Conservation (phyloP, 37 sponge, comb jelly and placozoan genomes). For the Diacarnus erythraeanus region DNA sequence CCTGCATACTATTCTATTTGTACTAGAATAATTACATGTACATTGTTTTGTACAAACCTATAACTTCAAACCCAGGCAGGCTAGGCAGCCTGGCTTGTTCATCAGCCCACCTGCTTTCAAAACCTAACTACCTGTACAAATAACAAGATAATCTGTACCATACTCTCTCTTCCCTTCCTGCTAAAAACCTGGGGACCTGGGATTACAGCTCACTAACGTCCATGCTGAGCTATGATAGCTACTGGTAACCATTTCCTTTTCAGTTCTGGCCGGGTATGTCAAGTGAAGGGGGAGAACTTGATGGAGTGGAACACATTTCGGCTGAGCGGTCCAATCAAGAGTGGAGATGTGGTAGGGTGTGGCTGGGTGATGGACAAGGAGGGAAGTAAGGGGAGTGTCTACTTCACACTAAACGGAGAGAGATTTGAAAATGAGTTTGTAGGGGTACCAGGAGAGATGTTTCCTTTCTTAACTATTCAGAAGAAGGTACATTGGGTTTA, state of each 20-base stretch:
- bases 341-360: constrained; percentile 80
- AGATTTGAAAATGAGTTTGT: constrained; percentile 44
- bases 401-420: constrained; percentile 91
- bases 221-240: background rate
- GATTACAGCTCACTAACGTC: background rate
- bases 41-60: no score
- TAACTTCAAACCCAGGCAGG: no score
- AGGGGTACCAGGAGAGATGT: constrained; percentile 55
- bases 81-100: no score
- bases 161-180: no score
- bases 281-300: constrained; percentile 43
- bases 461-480: constrained; percentile 86
- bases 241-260: background rate
- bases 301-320: constrained; percentile 66
- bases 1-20: no score
- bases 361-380: constrained; percentile 83
- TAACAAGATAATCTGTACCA: no score
- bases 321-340: constrained; percentile 44
- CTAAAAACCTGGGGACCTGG: background rate
- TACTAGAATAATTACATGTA: no score
- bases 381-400: constrained; percentile 55
- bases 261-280: constrained; percentile 72
- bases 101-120: no score
- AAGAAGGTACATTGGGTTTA: no score
- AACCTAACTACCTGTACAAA: no score